Evolutionary conservation across 1,140 invertebrate species (phyloP).

Genomic region (Lasioglossum baleicum): DNA sequence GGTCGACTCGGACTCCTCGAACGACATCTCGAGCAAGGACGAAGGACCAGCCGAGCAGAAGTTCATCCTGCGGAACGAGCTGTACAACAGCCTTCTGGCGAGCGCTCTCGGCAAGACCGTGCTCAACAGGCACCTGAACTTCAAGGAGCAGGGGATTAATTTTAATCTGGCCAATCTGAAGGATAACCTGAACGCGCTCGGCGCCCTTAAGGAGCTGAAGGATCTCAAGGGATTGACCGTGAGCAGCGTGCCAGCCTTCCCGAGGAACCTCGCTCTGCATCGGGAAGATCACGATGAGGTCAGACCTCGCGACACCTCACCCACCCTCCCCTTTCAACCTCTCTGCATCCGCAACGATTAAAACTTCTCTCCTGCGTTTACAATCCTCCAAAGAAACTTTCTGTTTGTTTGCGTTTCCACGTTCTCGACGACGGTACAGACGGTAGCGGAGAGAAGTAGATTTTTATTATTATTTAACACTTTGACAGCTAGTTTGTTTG

Average conservation of each 20-base stretch:
- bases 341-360: too few species aligned
- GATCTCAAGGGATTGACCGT: constrained; percentile 76
- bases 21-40: constrained; percentile 73
- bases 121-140: constrained; percentile 75
- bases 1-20: constrained; percentile 77
- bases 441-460: too few species aligned
- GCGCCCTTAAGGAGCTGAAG: constrained; percentile 75
- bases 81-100: constrained; percentile 88
- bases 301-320: constrained; percentile 48
- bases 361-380: background rate
- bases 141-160: constrained; percentile 72
- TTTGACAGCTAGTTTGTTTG: too few species aligned
- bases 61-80: constrained; percentile 86
- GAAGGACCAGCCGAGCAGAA: constrained; percentile 72
- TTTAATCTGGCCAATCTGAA: constrained; percentile 75
- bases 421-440: too few species aligned
- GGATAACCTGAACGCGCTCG: constrained; percentile 75
- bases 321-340: background rate
- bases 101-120: constrained; percentile 83
- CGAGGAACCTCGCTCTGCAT: constrained; percentile 75
- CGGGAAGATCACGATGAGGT: constrained; percentile 77
- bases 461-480: too few species aligned
- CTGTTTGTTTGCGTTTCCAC: too few species aligned
- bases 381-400: too few species aligned
- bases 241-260: constrained; percentile 78